phyloP scores from a whole-genome alignment of 2,797 vertebrate genomes.

The Urophycis tenuis region DNA sequence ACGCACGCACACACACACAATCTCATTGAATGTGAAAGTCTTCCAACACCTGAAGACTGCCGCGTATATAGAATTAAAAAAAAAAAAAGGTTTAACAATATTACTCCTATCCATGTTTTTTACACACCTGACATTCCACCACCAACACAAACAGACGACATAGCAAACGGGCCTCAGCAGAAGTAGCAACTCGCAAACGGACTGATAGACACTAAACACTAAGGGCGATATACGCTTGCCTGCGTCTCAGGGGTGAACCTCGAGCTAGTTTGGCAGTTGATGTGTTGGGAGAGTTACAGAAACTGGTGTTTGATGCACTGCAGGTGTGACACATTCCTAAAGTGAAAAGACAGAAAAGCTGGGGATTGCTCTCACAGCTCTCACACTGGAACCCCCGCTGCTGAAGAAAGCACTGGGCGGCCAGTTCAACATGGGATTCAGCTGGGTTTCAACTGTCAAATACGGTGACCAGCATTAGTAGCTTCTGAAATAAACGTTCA shows the following conservation, averaged over 20 bases:
- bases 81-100: neutral
- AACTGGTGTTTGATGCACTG: neutral
- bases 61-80: neutral
- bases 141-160: neutral
- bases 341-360: neutral
- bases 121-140: neutral
- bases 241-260: neutral
- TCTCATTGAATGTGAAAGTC: neutral
- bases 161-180: neutral
- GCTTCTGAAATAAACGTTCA: too few species aligned
- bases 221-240: neutral
- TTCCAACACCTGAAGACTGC: conserved; percentile 1
- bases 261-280: neutral
- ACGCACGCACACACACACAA: neutral
- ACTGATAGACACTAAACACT: neutral
- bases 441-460: too few species aligned
- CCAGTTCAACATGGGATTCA: too few species aligned
- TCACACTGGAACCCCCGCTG: neutral
- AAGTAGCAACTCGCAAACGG: neutral
- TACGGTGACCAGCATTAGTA: too few species aligned
- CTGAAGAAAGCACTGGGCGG: neutral
- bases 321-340: neutral
- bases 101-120: neutral
- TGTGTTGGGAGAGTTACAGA: neutral
- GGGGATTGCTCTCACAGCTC: neutral